Percentiles rank a stretch among this genome's conserved stretches.
Conservation (phyloP, 2,113 vertebrate species). For the Butastur rufipennis region DNA sequence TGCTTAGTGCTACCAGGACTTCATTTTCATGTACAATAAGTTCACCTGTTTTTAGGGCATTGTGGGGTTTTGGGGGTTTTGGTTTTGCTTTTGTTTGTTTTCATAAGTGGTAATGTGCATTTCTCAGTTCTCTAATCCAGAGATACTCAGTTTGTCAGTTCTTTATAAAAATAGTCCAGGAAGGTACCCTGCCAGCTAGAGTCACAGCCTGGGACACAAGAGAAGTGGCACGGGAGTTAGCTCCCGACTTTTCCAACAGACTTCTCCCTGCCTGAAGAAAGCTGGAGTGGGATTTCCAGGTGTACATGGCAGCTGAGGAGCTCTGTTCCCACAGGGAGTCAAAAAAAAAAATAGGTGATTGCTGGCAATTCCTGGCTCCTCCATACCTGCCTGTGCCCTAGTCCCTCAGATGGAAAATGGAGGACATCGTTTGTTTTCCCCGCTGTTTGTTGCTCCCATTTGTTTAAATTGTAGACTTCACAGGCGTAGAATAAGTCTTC, state of each 20-base stretch:
- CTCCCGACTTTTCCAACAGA: neutral
- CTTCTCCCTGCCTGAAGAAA: neutral
- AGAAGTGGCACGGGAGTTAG: neutral
- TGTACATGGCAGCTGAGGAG: neutral
- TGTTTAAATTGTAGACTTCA: neutral
- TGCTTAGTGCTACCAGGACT: neutral
- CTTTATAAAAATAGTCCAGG: neutral
- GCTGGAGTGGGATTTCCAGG: neutral
- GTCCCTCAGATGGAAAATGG: neutral
- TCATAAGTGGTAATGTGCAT: neutral
- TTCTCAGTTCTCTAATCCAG: neutral
- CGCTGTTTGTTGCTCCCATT: neutral
- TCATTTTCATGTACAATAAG: neutral
- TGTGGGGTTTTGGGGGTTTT: neutral
- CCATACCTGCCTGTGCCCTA: neutral
- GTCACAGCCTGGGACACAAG: neutral
- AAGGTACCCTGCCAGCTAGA: neutral
- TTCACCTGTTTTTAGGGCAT: neutral
- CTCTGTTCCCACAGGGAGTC: neutral
- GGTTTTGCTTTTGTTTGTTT: no score
- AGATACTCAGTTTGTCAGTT: neutral
- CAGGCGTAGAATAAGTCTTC: neutral
- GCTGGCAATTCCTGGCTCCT: neutral
- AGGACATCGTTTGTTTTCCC: neutral
- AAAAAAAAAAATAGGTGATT: neutral